Conservation (phyloP, 37 sponge, comb jelly and placozoan species). For the Spongia lamella region DNA sequence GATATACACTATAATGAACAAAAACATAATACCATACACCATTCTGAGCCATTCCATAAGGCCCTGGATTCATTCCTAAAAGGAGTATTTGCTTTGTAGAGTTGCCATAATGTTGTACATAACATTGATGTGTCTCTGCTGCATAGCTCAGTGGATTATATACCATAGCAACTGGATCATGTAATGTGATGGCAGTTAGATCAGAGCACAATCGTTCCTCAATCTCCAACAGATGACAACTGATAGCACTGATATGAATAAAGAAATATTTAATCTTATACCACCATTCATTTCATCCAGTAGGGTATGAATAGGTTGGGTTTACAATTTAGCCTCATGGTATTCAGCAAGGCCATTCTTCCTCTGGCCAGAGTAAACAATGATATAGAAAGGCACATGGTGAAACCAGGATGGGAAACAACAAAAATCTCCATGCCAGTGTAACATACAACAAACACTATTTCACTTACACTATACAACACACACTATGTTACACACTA, state of each 20-base stretch:
- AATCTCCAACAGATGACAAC: constrained; percentile 1
- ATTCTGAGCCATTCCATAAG: constrained; percentile 93
- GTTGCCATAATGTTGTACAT: constrained; percentile 62
- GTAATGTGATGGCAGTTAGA: constrained; percentile 14
- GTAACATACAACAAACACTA: too few species aligned
- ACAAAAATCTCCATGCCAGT: too few species aligned
- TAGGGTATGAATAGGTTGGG: too few species aligned
- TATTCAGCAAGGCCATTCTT: too few species aligned
- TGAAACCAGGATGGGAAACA: too few species aligned
- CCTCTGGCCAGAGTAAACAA: too few species aligned
- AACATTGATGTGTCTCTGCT: constrained; percentile 59
- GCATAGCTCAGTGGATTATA: constrained; percentile 90
- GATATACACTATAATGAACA: background rate
- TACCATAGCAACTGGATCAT: constrained; percentile 39
- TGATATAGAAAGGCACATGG: too few species aligned
- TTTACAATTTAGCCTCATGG: too few species aligned
- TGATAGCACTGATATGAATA: background rate
- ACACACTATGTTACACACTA: too few species aligned
- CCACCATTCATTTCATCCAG: too few species aligned
- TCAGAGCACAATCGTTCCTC: constrained; percentile 32
- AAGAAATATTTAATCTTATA: background rate
- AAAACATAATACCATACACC: constrained; percentile 73
- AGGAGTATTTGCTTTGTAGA: constrained; percentile 66
- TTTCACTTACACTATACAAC: too few species aligned
- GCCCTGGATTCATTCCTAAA: constrained; percentile 89